Evolutionary conservation across 1,140 invertebrate species (phyloP).

Genomic region (Papilio xuthus): DNA sequence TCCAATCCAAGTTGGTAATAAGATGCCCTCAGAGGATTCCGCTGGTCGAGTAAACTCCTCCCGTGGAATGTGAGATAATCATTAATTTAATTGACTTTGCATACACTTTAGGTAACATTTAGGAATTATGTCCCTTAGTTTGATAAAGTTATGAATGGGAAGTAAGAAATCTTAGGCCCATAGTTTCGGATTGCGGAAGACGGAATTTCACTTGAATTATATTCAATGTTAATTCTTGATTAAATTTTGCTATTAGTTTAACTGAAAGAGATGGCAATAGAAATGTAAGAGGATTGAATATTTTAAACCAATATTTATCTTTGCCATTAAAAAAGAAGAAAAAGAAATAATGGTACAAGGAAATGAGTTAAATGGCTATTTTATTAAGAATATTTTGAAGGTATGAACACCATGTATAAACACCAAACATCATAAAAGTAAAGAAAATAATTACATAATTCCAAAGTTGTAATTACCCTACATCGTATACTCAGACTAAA

Average conservation of each 20-base stretch:
- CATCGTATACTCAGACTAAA: neutral
- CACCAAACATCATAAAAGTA: too few species aligned
- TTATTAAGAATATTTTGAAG: too few species aligned
- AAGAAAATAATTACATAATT: neutral
- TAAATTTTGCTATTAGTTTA: neutral
- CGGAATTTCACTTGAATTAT: neutral
- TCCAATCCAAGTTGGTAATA: constrained; percentile 73
- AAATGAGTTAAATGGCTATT: too few species aligned
- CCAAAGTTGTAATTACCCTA: neutral
- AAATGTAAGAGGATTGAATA: neutral
- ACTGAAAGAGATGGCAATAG: neutral
- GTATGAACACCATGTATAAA: neutral
- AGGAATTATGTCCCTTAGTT: constrained; percentile 50
- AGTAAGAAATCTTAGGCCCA: constrained; percentile 35
- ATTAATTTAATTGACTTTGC: constrained; percentile 72
- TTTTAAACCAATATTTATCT: neutral
- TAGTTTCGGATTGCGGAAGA: constrained; percentile 17
- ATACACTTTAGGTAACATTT: constrained; percentile 49
- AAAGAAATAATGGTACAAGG: too few species aligned
- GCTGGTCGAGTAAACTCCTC: constrained; percentile 45
- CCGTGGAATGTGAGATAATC: constrained; percentile 60
- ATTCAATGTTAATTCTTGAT: neutral
- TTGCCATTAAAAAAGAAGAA: too few species aligned
- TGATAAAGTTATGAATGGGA: constrained; percentile 35
- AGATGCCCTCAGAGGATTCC: constrained; percentile 55